Conservation (phyloP, 2,797 vertebrate genomes). For the Rhabdomys pumilio region DNA sequence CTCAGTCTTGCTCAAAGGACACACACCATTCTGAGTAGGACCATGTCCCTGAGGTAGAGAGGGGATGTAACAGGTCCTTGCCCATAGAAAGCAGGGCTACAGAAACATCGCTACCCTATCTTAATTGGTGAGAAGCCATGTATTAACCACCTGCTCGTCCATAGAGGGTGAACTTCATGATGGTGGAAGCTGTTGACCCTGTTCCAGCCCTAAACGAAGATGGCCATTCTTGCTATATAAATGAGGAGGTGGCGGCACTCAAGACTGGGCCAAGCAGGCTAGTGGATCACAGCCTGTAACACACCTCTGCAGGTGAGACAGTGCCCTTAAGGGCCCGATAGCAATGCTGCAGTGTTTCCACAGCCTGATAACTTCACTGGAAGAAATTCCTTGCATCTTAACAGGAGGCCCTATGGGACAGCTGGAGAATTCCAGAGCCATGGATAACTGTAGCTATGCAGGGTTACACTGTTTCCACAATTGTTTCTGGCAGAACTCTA, state of each 20-base stretch:
- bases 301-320: not conserved
- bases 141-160: not conserved
- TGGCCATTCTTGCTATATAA: not conserved
- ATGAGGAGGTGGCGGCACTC: not conserved
- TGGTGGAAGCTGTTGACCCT: not conserved
- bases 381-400: constrained; percentile 68
- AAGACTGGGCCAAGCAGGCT: not conserved
- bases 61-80: not conserved
- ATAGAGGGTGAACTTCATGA: not conserved
- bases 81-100: not conserved
- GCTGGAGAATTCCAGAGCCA: constrained; percentile 88
- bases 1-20: not conserved
- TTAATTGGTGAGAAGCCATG: not conserved
- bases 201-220: not conserved
- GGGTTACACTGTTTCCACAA: constrained; percentile 89
- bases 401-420: constrained; percentile 71
- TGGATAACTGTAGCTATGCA: constrained; percentile 84
- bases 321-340: not conserved
- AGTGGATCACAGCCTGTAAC: not conserved
- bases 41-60: not conserved
- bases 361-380: constrained; percentile 49
- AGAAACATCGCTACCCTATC: not conserved
- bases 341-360: not conserved
- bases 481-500: constrained; percentile 90
- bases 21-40: not conserved